A percentile compares a stretch with the other conserved stretches of the same genome.
Conservation (phyloP, 2,113 vertebrate genomes). For the Phoenicopterus ruber region DNA sequence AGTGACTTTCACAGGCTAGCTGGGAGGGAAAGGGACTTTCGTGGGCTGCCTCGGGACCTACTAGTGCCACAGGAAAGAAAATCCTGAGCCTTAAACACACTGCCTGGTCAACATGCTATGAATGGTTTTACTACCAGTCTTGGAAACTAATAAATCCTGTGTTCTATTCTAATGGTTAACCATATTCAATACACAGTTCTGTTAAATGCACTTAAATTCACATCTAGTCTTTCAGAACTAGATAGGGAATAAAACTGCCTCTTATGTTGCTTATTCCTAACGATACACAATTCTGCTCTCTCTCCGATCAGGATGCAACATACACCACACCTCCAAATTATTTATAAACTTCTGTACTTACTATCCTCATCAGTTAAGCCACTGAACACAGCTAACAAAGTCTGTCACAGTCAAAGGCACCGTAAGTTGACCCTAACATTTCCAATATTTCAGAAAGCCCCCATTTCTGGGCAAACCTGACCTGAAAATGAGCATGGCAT, state of each 20-base stretch:
- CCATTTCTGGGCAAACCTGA: neutral
- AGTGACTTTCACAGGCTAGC: neutral
- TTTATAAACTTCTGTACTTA: too few relatives aligned
- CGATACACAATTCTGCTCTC: neutral
- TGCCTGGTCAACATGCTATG: neutral
- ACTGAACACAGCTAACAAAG: neutral
- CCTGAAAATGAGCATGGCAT: fast-evolving
- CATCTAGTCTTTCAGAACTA: neutral
- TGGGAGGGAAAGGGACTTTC: neutral
- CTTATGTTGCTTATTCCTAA: neutral
- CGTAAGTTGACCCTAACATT: fast-evolving
- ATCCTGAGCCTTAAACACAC: neutral
- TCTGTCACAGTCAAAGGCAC: neutral
- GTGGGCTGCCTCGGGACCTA: neutral
- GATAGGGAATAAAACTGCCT: neutral
- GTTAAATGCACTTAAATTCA: neutral
- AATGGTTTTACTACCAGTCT: neutral
- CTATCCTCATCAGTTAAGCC: neutral
- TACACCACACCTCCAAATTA: too few relatives aligned
- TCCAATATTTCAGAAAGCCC: neutral
- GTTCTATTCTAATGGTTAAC: neutral
- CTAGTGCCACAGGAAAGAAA: neutral
- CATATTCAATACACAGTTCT: neutral
- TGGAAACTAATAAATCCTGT: neutral
- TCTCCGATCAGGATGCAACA: neutral